These are phyloP conservation scores for Castor canadensis DNA, from an alignment of 2,113 vertebrate genomes.

Conservation along the genomic window DNA sequence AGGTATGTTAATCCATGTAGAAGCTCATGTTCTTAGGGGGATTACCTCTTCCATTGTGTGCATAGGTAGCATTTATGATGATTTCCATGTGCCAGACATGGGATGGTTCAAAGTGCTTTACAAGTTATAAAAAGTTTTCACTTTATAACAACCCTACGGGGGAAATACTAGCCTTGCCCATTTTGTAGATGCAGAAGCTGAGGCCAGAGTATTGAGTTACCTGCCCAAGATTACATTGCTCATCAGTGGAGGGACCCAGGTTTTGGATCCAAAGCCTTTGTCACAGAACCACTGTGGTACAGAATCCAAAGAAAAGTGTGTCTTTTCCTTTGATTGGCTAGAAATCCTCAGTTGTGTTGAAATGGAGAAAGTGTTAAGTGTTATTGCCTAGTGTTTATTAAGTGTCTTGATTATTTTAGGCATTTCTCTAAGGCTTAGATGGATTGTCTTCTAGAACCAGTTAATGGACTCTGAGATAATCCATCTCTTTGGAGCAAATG, in stretches of 20 bases:
- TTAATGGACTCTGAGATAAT: neutral
- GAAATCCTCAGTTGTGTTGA: neutral
- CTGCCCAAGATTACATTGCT: neutral
- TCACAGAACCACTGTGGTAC: neutral
- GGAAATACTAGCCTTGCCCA: neutral
- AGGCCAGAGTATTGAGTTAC: neutral
- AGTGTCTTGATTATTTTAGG: neutral
- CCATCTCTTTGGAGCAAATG: neutral
- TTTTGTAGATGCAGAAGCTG: neutral
- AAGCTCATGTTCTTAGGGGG: neutral
- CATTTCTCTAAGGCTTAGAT: neutral
- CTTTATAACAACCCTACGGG: neutral
- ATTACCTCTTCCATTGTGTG: neutral
- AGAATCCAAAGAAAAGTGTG: neutral
- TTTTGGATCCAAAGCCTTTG: neutral
- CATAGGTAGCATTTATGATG: rapidly evolving
- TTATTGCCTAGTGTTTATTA: neutral
- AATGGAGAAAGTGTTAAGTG: neutral
- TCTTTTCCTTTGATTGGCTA: conserved; percentile 9
- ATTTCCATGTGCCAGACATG: neutral
- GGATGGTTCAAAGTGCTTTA: neutral
- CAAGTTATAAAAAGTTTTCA: neutral
- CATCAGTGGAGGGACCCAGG: no score
- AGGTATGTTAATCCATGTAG: conserved; percentile 84
- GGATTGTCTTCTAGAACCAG: neutral